These are phyloP conservation scores for Alcis repandata DNA, from an alignment of 2,888 invertebrate genomes.

Conservation along the genomic window DNA sequence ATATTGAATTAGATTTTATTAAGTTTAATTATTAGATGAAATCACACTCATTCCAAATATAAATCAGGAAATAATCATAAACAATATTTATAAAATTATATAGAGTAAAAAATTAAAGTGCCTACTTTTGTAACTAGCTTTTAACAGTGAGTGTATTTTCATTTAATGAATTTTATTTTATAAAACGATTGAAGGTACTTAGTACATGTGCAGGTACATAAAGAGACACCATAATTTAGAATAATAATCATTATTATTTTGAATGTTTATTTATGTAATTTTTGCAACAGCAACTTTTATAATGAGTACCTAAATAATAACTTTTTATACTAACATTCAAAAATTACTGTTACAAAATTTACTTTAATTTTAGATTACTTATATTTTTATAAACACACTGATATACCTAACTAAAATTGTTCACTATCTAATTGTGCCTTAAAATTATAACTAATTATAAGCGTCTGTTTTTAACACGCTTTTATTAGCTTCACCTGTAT, in stretches of 20 bases:
- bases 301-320: background rate
- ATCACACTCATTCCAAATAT: constrained; percentile 6
- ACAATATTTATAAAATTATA: background rate
- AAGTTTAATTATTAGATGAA: background rate
- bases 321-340: background rate
- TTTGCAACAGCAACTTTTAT: constrained; percentile 9
- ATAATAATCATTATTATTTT: constrained; percentile 13
- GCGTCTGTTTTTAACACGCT: constrained; percentile 6
- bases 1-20: constrained; percentile 11
- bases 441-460: constrained; percentile 25
- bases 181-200: constrained; percentile 20
- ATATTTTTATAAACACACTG: constrained; percentile 24
- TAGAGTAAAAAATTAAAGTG: background rate
- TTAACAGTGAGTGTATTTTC: background rate
- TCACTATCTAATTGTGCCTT: constrained; percentile 40
- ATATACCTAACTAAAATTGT: constrained; percentile 34
- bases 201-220: constrained; percentile 34
- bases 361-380: constrained; percentile 5
- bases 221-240: constrained; percentile 24
- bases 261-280: constrained; percentile 15
- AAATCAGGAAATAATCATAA: background rate
- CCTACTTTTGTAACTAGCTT: background rate
- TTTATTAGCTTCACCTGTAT: no score
- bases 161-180: background rate
- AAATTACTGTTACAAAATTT: constrained; percentile 27